These are phyloP conservation scores for Oophaga sylvatica DNA, from an alignment of 2,797 vertebrate genomes.

Conservation along the genomic window DNA sequence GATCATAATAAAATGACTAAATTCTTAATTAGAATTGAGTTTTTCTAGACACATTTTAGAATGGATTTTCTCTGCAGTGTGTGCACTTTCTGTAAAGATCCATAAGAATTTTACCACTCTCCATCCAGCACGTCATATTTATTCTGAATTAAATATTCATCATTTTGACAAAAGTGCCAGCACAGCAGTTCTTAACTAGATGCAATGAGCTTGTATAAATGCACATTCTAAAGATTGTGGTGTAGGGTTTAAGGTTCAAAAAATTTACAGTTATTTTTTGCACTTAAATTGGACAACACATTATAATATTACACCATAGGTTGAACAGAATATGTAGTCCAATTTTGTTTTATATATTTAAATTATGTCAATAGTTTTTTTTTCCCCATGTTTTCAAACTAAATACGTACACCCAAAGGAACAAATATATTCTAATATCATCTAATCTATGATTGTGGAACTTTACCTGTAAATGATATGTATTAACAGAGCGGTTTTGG, in stretches of 20 bases:
- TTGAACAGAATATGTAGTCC: background rate
- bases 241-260: constrained; percentile 38
- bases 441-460: background rate
- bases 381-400: background rate
- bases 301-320: background rate
- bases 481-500: too few species aligned
- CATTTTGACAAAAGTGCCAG: constrained; percentile 57
- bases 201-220: constrained; percentile 51
- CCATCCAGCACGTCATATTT: constrained; percentile 54
- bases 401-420: background rate
- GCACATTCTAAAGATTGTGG: constrained; percentile 48
- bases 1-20: constrained; percentile 33
- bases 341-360: background rate
- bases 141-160: constrained; percentile 58
- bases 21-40: constrained; percentile 43
- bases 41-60: constrained; percentile 45
- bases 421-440: background rate
- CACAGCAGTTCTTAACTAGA: constrained; percentile 46
- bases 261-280: constrained; percentile 19
- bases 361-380: background rate
- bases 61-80: constrained; percentile 46
- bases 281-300: background rate
- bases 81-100: constrained; percentile 51
- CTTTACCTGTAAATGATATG: too few species aligned
- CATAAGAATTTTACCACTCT: constrained; percentile 55